These are phyloP conservation scores for Drosophila gaucha DNA, from an alignment of 2,888 invertebrate genomes.

Conservation along the genomic window DNA sequence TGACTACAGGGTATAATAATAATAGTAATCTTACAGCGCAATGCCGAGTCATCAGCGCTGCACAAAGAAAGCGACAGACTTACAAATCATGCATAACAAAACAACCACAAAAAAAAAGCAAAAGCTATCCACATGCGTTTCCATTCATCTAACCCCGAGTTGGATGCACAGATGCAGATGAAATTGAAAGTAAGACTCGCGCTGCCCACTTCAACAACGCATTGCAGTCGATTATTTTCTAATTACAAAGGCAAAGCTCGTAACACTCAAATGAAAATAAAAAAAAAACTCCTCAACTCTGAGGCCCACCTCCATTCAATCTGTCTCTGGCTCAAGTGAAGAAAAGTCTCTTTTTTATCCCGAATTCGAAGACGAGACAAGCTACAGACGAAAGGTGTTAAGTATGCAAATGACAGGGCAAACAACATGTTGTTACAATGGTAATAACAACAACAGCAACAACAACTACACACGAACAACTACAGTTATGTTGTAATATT, in stretches of 20 bases:
- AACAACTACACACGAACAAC: constrained; percentile 17
- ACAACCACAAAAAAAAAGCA: constrained; percentile 3
- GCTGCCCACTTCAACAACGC: constrained; percentile 44
- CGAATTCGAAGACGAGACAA: constrained; percentile 19
- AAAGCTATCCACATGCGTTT: constrained; percentile 40
- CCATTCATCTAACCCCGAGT: constrained; percentile 8
- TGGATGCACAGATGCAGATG: constrained; percentile 56
- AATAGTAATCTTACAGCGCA: constrained; percentile 57
- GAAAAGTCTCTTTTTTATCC: constrained; percentile 39
- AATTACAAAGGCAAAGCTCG: constrained; percentile 59
- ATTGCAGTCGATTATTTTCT: constrained; percentile 67
- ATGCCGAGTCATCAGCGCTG: constrained; percentile 63
- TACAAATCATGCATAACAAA: constrained; percentile 66
- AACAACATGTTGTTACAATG: constrained; percentile 38
- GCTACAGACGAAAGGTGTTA: constrained; percentile 64
- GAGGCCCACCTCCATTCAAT: constrained; percentile 21
- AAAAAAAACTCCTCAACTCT: constrained; percentile 18
- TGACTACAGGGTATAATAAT: constrained; percentile 35
- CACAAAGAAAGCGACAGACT: constrained; percentile 69
- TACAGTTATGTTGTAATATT: constrained; percentile 75
- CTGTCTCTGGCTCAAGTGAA: constrained; percentile 59
- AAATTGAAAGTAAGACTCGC: constrained; percentile 51
- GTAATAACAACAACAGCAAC: constrained; percentile 28
- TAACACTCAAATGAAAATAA: constrained; percentile 4
- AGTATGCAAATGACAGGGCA: constrained; percentile 79